These are phyloP conservation scores for Euthynnus affinis DNA, from an alignment of 2,797 vertebrate species.

Conservation along the genomic window DNA sequence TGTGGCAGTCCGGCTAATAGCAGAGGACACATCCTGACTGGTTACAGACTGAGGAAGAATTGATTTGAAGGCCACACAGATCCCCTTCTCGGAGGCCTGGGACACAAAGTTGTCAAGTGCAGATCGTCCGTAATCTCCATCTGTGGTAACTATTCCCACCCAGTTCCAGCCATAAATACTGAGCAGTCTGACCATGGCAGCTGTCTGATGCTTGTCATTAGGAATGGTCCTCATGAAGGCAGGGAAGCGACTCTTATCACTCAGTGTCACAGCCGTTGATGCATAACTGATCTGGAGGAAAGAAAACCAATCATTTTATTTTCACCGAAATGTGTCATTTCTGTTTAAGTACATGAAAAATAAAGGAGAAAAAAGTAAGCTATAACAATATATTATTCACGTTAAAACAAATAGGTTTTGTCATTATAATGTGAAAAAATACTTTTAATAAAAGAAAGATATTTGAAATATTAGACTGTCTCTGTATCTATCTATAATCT, in stretches of 20 bases:
- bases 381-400: too few species aligned
- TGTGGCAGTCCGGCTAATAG: constrained; percentile 77
- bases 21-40: constrained; percentile 69
- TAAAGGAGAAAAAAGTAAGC: too few species aligned
- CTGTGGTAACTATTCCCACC: constrained; percentile 90
- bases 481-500: too few species aligned
- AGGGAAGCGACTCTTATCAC: constrained; percentile 91
- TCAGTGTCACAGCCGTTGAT: constrained; percentile 91
- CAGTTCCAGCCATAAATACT: constrained; percentile 88
- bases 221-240: constrained; percentile 92
- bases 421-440: too few species aligned
- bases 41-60: constrained; percentile 87
- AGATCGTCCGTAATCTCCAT: constrained; percentile 90
- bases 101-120: constrained; percentile 87
- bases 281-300: constrained; percentile 90
- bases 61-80: constrained; percentile 91
- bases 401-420: too few species aligned
- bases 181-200: constrained; percentile 90
- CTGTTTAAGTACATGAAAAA: not conserved
- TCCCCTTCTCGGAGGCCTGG: constrained; percentile 81
- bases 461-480: too few species aligned
- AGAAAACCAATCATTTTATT: constrained; percentile 10
- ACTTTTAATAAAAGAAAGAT: too few species aligned
- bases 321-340: not conserved
- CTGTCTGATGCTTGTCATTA: constrained; percentile 90